Base-by-base conservation (phyloP, 2,797 vertebrate genomes). In the Strix occidentalis region DNA sequence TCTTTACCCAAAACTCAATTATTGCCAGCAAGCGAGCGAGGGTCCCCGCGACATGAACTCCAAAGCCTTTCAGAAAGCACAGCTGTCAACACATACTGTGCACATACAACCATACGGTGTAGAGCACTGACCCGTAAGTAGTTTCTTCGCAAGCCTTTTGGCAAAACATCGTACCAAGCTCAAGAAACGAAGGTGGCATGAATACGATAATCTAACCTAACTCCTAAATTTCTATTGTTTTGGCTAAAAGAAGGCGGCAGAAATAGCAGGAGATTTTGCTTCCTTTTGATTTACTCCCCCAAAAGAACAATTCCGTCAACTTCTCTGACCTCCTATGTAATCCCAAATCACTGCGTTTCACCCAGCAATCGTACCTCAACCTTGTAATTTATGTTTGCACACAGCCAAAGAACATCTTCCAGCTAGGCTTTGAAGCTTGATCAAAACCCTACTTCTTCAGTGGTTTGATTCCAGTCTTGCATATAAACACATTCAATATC, bases 11-110 rank as follows among this genome's bases (percentile, higher is more conserved):
- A 31, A 33, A 41, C 25, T 19, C 28, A 43, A 1, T 3, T 3
- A 24, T 3, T 11, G 29, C 3, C 69, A 26, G 56, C 33, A 24
- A 66, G 63, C 0, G 1, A 78, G 45, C 0, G 0, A 84, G 56
- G 20, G 33, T 75, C 45, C 39, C 43, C 0, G 0, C 0, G 5
- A 33, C 16, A 20, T 0, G 0, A 78, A 41, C 18, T 41, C 18
- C 64, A 35, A 64, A 41, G 53, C 24, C 57, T 19, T 51, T 46
- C 53, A 37, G 50, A 33, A 24, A 57, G 41, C 43, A 21, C 2
- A 13, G 24, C 0, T 4, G 1, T 4, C 6, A 23, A 13, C 9
- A 50, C 39, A 11, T 3, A 3, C 45, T 4, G 51, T 4, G 13
- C 56, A 53, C 33, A 28, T 2, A 46, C 57, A 54, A 0, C 28